Evolutionary conservation across 2,113 vertebrate species (phyloP).

Genomic region (Coracopsis vasa): DNA sequence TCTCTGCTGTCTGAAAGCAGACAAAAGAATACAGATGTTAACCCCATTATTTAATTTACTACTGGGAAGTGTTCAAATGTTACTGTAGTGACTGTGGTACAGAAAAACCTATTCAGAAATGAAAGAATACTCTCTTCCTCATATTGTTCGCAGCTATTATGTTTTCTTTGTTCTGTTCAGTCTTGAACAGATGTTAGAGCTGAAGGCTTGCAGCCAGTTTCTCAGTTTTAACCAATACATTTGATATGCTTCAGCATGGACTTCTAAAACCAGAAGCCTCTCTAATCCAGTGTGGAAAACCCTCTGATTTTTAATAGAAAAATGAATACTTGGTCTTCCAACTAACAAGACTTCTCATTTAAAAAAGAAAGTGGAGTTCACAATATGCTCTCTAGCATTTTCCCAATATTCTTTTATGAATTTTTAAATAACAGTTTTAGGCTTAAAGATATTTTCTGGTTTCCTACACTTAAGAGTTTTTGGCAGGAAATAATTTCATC

Average conservation of each 20-base stretch:
- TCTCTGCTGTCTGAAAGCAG: background rate
- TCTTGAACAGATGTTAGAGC: conserved; percentile 6
- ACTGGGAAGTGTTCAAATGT: background rate
- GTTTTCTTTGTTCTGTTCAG: background rate
- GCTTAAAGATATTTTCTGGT: background rate
- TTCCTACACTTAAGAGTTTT: background rate
- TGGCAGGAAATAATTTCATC: background rate
- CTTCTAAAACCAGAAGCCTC: background rate
- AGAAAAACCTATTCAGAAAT: background rate
- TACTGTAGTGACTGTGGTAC: background rate
- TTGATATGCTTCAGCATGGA: background rate
- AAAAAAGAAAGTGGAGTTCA: background rate
- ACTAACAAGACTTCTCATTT: background rate
- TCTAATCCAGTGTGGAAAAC: background rate
- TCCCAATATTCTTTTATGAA: background rate
- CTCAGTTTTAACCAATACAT: conserved; percentile 4
- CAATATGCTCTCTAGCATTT: background rate
- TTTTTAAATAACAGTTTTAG: background rate
- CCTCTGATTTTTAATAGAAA: background rate
- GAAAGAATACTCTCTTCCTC: background rate
- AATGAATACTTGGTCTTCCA: background rate
- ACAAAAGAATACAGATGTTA: background rate
- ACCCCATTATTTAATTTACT: background rate
- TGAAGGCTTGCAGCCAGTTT: background rate
- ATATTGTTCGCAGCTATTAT: background rate